Evolutionary conservation across 2,797 vertebrate species (phyloP).

Genomic region (Esox lucius): DNA sequence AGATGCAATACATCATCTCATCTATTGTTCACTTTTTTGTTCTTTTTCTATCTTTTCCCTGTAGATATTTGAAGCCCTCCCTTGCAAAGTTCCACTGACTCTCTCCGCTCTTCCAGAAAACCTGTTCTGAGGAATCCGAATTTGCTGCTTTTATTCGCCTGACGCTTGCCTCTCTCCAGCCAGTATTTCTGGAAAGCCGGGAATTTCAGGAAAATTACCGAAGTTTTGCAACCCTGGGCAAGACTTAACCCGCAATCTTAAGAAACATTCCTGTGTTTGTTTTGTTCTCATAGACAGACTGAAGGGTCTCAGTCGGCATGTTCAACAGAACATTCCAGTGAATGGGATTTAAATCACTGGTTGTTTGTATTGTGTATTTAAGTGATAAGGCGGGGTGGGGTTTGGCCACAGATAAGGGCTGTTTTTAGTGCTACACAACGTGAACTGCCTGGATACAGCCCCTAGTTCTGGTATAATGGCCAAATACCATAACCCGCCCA

Average conservation of each 20-base stretch:
- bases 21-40: constrained; percentile 15
- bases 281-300: background rate
- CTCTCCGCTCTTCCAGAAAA: too few species aligned
- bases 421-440: too few species aligned
- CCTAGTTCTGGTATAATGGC: too few species aligned
- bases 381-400: background rate
- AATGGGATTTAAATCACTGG: constrained; percentile 11
- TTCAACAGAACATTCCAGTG: constrained; percentile 12
- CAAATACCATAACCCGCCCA: too few species aligned
- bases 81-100: too few species aligned
- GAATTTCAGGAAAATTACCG: too few species aligned
- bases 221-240: background rate
- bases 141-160: too few species aligned
- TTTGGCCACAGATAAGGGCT: too few species aligned
- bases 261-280: constrained; percentile 1
- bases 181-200: too few species aligned
- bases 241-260: constrained; percentile 1
- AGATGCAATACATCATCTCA: background rate
- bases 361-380: constrained; percentile 21
- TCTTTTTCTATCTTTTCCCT: constrained; percentile 13
- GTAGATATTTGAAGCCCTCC: background rate
- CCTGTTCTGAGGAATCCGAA: too few species aligned
- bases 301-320: constrained; percentile 6
- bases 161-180: too few species aligned
- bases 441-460: too few species aligned